Percentiles rank a stretch among this genome's conserved stretches.
Conservation (phyloP, 2,888 invertebrate genomes). For the Rutpela maculata region DNA sequence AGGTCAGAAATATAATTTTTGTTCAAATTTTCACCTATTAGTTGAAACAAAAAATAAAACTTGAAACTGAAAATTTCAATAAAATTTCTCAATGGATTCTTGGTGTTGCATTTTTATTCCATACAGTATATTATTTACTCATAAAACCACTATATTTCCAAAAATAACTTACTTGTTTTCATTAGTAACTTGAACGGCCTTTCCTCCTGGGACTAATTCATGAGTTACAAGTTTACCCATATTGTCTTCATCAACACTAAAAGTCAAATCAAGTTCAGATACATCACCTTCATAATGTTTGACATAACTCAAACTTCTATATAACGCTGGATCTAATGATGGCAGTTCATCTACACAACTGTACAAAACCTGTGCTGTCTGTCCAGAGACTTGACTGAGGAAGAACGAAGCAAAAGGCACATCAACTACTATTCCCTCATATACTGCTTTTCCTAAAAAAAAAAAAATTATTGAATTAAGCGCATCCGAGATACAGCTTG, state of each 20-base stretch:
- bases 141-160: neutral
- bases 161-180: constrained; percentile 88
- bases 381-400: constrained; percentile 95
- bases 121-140: too few species aligned
- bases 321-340: constrained; percentile 96
- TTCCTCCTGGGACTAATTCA: constrained; percentile 96
- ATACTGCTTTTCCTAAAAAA: constrained; percentile 81
- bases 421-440: constrained; percentile 98
- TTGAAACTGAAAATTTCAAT: too few species aligned
- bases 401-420: constrained; percentile 99
- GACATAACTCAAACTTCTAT: constrained; percentile 95
- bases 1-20: too few species aligned
- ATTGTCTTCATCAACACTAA: constrained; percentile 96
- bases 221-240: constrained; percentile 96
- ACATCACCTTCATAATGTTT: constrained; percentile 97
- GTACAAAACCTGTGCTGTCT: constrained; percentile 94
- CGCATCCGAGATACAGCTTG: too few species aligned
- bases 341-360: constrained; percentile 99
- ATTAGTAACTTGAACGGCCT: constrained; percentile 93
- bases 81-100: too few species aligned
- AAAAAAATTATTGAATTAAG: too few species aligned
- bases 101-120: too few species aligned
- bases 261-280: constrained; percentile 94
- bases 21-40: too few species aligned
- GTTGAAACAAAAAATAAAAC: too few species aligned